Evolutionary conservation across 2,797 vertebrate species (phyloP), one percentile per base, ranked within the genome.

Genomic region (Thamnophis elegans): DNA sequence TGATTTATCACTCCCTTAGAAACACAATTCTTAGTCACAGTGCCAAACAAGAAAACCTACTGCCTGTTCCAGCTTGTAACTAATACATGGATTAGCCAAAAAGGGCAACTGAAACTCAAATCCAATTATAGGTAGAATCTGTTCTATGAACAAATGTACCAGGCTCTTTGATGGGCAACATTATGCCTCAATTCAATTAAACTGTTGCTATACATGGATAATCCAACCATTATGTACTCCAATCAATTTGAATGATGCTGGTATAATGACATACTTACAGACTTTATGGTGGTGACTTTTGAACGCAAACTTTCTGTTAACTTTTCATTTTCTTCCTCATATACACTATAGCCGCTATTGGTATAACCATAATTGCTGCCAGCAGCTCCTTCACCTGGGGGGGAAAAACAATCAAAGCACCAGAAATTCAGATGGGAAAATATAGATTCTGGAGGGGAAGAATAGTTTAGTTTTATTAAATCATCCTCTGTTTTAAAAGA

Each of bases 311-410:
- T 99, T 94, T 99, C 99, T 8, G 99, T 98, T 73, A 99, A 96
- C 56, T 98, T 98, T 58, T 99, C 98, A 7, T 99, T 99, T 94
- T 99, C 99, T 93, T 99, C 99, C 91, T 99, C 99, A 0, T 99
- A 98, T 59, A 99, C 98, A 62, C 98, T 99, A 95, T 99, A 99
- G 0, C 99, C 99, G 93, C 99, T 99, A 3, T 91, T 96, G 85
- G 96, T 78, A 12, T 98, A 97, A 95, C 97, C 96, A n/a, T 97
- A 95, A 96, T 87, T 97, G 13, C 96, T 95, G 58, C 96, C 73
- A 90, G 97, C 88, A 18, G 90, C 95, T 92, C 95, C 97, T 54
- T 98, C 98, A 0, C 97, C 98, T 98, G 82, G 78, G 0, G 51
- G 92, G 42, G 85, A 4, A 16, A 20, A 1, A 1, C 20, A 94